phyloP scores from a whole-genome alignment of 2,888 invertebrate species.

The Pyrochroa serraticornis region DNA sequence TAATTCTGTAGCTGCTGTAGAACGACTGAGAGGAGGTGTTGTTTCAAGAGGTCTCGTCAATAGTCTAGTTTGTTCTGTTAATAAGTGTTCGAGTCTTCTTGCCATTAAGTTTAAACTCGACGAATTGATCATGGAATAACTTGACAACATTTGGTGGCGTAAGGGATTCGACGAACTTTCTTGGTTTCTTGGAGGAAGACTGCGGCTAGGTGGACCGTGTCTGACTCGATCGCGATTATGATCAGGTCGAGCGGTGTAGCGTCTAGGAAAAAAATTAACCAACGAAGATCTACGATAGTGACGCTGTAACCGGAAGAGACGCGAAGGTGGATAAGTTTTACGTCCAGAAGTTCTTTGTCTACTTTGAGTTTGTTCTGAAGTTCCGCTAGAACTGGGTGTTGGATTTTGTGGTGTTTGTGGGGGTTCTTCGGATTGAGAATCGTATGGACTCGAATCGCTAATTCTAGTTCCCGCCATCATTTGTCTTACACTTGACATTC shows the following conservation, averaged over 20 bases:
- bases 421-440: constrained; percentile 44
- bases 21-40: constrained; percentile 21
- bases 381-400: constrained; percentile 17
- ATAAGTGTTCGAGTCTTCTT: constrained; percentile 40
- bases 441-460: constrained; percentile 53
- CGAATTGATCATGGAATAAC: constrained; percentile 37
- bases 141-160: constrained; percentile 26
- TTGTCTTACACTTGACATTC: constrained; percentile 54
- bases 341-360: constrained; percentile 40
- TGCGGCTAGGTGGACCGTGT: constrained; percentile 20
- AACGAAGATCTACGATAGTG: constrained; percentile 45
- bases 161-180: constrained; percentile 15
- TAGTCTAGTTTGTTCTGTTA: constrained; percentile 42
- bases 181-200: constrained; percentile 3
- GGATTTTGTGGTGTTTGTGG: constrained; percentile 1
- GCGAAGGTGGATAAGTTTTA: constrained; percentile 52
- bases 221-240: constrained; percentile 18
- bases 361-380: constrained; percentile 19
- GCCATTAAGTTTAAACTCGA: constrained; percentile 40
- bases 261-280: constrained; percentile 45
- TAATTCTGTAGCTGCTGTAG: constrained; percentile 38
- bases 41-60: constrained; percentile 33
- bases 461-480: constrained; percentile 59
- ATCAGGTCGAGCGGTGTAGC: constrained; percentile 40
- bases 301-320: constrained; percentile 45